Evolutionary conservation across 2,888 invertebrate species (phyloP), one percentile per base, ranked within the genome.

Genomic region (Galerucella nymphaeae): DNA sequence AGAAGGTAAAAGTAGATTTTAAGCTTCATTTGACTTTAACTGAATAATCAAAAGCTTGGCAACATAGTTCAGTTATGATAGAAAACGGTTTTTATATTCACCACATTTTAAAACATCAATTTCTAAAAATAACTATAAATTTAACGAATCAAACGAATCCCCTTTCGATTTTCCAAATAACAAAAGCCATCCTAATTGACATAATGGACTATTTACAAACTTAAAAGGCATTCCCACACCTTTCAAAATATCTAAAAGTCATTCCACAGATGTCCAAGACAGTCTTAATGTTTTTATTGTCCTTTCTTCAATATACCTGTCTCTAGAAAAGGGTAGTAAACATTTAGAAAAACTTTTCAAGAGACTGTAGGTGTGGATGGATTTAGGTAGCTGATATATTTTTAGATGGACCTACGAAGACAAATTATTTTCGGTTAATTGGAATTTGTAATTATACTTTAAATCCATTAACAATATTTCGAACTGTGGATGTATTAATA

Each of bases 241-340:
- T 18, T 23, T 58, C 48, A 41, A 64, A 62, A 62, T 45, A 30
- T 64, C 30, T n/a, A 59, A 68, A 23, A 68, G 67, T 68, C 67
- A 68, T 61, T 58, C 59, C 38, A 68, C 67, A 68, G 67, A 68
- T 68, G 67, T 68, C 58, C 42, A 66, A 66, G 55, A 58, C 57
- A 6, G 58, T 8, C 23, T 66, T 66, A 66, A 66, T 66, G 45
- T 66, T 58, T 66, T 66, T 45, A 66, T 66, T 66, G 66, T 66
- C 10, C 57, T 66, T 38, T 38, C 42, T 48, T 23, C 55, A 45
- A 55, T 48, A 48, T 48, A 48, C 48, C 48, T 48, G 48, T 48
- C n/a, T n/a, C 30, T 30, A 48, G 10, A 48, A n/a, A n/a, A 48
- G n/a, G 48, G 48, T 48, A 2, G 48, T 48, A 48, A 48, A 48